Conservation (phyloP, 2,888 invertebrate genomes). For the Dendrolimus pini region DNA sequence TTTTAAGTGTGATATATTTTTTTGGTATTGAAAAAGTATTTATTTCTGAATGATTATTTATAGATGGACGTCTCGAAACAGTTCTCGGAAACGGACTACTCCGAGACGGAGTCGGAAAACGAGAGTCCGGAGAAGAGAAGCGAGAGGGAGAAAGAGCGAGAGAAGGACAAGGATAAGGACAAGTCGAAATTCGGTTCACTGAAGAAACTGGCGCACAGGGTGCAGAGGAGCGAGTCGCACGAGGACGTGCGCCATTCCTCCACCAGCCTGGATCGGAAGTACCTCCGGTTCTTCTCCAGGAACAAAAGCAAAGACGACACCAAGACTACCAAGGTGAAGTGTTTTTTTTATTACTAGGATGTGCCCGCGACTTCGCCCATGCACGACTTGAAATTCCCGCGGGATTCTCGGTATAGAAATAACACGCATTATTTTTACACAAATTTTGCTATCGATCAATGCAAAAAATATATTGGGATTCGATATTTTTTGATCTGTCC, state of each 20-base stretch:
- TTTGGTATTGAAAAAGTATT: too few species aligned
- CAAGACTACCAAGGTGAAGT: constrained; percentile 40
- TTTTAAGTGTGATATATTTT: too few species aligned
- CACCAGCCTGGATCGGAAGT: constrained; percentile 84
- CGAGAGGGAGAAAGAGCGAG: constrained; percentile 25
- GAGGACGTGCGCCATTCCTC: constrained; percentile 61
- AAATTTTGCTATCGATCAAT: too few species aligned
- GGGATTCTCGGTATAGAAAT: too few species aligned
- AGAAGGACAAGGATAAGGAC: constrained; percentile 37
- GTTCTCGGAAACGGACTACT: constrained; percentile 79
- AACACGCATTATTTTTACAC: too few species aligned
- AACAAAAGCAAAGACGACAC: constrained; percentile 62
- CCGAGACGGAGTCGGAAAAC: constrained; percentile 64
- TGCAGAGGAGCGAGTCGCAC: constrained; percentile 54
- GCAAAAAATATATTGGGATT: too few species aligned
- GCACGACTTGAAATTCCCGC: too few species aligned
- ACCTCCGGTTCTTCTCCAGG: constrained; percentile 70
- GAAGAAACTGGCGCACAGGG: constrained; percentile 42
- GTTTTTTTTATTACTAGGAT: too few species aligned
- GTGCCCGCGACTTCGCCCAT: too few species aligned
- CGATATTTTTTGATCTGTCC: too few species aligned
- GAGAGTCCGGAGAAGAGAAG: constrained; percentile 35
- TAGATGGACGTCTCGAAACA: constrained; percentile 53
- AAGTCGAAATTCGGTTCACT: constrained; percentile 37
- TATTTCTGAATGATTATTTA: background rate